These are phyloP conservation scores for Pogonophryne albipinna DNA, from an alignment of 2,797 vertebrate species.

Conservation along the genomic window DNA sequence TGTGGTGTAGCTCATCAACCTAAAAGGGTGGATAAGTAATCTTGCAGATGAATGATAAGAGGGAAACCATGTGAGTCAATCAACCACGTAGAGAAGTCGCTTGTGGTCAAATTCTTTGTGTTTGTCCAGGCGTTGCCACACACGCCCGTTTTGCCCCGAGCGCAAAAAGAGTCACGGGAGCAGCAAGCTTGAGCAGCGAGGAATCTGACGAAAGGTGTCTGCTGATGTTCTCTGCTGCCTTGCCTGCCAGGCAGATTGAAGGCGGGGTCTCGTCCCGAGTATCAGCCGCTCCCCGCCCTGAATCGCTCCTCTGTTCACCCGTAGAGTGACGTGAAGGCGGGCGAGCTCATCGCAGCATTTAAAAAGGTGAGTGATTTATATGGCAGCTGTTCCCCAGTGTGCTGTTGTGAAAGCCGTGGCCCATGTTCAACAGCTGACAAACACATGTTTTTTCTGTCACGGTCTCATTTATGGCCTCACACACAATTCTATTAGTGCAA, in stretches of 20 bases:
- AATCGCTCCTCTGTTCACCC: conserved; percentile 57
- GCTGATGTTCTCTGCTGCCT: conserved; percentile 16
- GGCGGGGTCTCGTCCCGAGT: conserved; percentile 41
- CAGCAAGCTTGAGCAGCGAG: conserved; percentile 23
- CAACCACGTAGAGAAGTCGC: conserved; percentile 20
- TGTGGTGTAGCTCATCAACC: conserved; percentile 70
- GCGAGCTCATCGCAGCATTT: conserved; percentile 68
- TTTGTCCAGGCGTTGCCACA: conserved; percentile 36
- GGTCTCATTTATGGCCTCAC: conserved; percentile 69
- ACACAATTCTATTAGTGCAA: conserved; percentile 80
- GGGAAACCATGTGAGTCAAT: conserved; percentile 57
- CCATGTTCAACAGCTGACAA: conserved; percentile 80
- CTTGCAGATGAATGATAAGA: conserved; percentile 70
- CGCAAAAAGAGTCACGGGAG: conserved; percentile 16
- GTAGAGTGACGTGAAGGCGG: conserved; percentile 37
- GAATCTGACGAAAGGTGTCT: conserved; percentile 31
- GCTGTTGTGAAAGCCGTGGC: conserved; percentile 63
- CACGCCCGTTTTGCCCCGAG: conserved; percentile 56
- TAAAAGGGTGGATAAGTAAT: conserved; percentile 73
- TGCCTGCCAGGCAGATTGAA: conserved; percentile 38
- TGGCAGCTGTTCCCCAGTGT: conserved; percentile 80
- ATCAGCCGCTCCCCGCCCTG: conserved; percentile 45
- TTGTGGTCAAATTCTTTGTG: conserved; percentile 59
- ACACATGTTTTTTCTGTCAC: conserved; percentile 81
- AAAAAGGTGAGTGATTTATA: conserved; percentile 83